Evolutionary conservation across 2,888 invertebrate genomes (phyloP).

Genomic region (Amblyteles armatorius): DNA sequence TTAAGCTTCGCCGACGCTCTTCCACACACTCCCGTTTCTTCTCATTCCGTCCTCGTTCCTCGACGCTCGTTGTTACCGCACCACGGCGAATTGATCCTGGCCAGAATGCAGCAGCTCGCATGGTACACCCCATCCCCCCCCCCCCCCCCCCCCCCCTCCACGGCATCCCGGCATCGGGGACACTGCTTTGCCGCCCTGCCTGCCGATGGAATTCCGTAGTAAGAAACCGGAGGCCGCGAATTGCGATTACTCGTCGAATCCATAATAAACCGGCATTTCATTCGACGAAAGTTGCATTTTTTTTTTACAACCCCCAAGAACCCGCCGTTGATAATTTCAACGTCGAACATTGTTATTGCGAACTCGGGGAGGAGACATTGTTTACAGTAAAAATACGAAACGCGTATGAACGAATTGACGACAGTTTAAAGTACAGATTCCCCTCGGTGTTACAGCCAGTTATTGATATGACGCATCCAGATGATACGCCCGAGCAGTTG

Average conservation of each 20-base stretch:
- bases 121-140: neutral
- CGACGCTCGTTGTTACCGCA: conserved; percentile 34
- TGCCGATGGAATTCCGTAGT: conserved; percentile 58
- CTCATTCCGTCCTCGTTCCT: conserved; percentile 29
- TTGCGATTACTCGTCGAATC: conserved; percentile 65
- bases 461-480: conserved; percentile 30
- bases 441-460: conserved; percentile 14
- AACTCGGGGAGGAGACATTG: neutral
- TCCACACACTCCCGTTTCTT: conserved; percentile 33
- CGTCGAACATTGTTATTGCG: conserved; percentile 51
- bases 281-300: conserved; percentile 35
- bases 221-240: conserved; percentile 63
- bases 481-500: conserved; percentile 1
- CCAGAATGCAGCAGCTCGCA: conserved; percentile 25
- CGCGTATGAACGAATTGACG: conserved; percentile 5
- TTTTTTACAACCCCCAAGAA: neutral
- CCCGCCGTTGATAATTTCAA: conserved; percentile 22
- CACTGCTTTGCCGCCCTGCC: conserved; percentile 32
- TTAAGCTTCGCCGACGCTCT: conserved; percentile 21
- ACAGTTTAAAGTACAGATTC: conserved; percentile 7
- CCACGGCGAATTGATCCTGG: conserved; percentile 30
- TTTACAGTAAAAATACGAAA: conserved; percentile 33
- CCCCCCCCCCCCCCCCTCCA: neutral
- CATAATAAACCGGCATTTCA: conserved; percentile 59
- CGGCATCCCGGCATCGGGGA: neutral